Base-by-base conservation (phyloP, 2,797 vertebrate species). In the Anguilla megastoma region DNA sequence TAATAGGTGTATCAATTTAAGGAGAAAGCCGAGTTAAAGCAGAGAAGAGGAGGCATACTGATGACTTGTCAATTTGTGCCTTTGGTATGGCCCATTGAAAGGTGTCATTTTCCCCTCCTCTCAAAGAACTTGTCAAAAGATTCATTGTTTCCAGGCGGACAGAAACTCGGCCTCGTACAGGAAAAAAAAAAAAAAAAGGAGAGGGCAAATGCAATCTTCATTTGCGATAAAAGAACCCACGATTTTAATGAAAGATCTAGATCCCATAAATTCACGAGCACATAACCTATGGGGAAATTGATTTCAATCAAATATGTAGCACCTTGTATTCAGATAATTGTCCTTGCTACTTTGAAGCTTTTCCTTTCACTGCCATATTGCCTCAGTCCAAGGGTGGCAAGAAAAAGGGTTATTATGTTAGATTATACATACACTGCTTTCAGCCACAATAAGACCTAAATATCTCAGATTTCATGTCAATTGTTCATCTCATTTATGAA, bases 1-100 rank as follows among this genome's bases (percentile, higher is more conserved):
- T 86, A 86, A 86, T 69, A n/a, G 60, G 58, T 58, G 82, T 82
- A 60, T 80, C 76, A 80, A 48, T 80, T 48, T 48, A 80, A 80
- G 30, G 36, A 45, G 76, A 74, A 30, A 80, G 33, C 16, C 33
- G 74, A 21, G 74, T 18, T 36, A 30, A 79, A 41, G 76, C 1
- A 80, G 76, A 45, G 9, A 80, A 21, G 36, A 24, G 41, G 36
- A 45, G 48, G 36, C 76, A 48, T 24, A 48, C 27, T 33, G 71
- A 76, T 33, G 71, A 3, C 71, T 76, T 76, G 27, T 76, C 71
- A 36, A 76, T 21, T 21, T 41, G 36, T 21, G 76, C 76, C 41
- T 80, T 80, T 80, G 76, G 14, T 80, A 16, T 8, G 36, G 36
- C 76, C 76, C 33, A 48, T 80, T 14, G 16, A 21, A 80, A 80